Conservation (phyloP, 2,113 vertebrate genomes). For the Onychostoma macrolepis region DNA sequence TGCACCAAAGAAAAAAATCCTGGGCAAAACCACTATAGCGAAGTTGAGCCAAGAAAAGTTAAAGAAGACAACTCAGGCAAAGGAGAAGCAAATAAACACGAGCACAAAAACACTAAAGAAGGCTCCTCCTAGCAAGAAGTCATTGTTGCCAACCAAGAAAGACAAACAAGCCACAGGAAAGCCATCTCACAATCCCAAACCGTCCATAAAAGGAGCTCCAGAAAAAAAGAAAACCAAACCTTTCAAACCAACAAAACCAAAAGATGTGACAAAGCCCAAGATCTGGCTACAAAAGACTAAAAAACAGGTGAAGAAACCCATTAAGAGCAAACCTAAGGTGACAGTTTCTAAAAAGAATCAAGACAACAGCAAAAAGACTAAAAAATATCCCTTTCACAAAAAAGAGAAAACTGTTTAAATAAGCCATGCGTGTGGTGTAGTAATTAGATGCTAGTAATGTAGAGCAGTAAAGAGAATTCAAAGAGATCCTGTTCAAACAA, state of each 20-base stretch:
- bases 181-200: conserved; percentile 22
- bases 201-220: background rate
- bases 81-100: conserved; percentile 29
- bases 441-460: conserved; percentile 22
- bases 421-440: background rate
- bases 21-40: background rate
- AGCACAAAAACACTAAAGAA: conserved; percentile 31
- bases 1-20: background rate
- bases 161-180: conserved; percentile 15
- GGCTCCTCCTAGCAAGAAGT: conserved; percentile 40
- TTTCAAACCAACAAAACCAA: conserved; percentile 14
- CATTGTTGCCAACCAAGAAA: conserved; percentile 45
- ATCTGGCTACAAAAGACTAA: conserved; percentile 4
- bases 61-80: background rate
- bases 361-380: conserved; percentile 18
- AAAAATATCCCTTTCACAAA: background rate
- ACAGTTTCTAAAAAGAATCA: background rate
- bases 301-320: conserved; percentile 6
- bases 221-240: conserved; percentile 13
- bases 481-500: conserved; percentile 18
- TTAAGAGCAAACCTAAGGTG: conserved; percentile 12
- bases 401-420: conserved; percentile 22
- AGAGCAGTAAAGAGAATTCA: background rate
- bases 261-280: conserved; percentile 5
- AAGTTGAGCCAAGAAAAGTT: conserved; percentile 41